Evolutionary conservation across 2,888 invertebrate genomes (phyloP), one percentile per base, ranked within the genome.

Genomic region (Epinotia demarniana): DNA sequence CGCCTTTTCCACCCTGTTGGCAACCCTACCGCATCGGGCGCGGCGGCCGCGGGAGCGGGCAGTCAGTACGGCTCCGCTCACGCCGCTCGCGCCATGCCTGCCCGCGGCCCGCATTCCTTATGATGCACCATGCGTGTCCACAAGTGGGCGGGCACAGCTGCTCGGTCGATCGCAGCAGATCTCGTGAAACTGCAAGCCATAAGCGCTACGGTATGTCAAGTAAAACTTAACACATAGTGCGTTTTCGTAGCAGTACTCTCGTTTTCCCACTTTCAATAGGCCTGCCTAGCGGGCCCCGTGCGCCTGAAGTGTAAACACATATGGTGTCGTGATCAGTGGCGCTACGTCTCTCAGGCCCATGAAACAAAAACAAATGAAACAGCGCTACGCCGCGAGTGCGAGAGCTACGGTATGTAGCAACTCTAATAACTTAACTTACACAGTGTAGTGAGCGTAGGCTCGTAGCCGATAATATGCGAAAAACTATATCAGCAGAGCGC

Each of bases 141-240:
- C 93, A 92, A 92, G 92, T 93, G 93, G 92, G 91, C 89, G 92
- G 90, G 91, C 92, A 90, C 92, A 92, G 92, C 93, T 93, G 91
- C n/a, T 53, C 16, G 53, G 53, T 53, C 53, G 53, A 53, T 53
- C 53, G 13, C n/a, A n/a, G 53, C 53, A 92, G 92, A 84, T 53
- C 53, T 53, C n/a, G n/a, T 53, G 53, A 53, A 5, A 53, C 53
- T 53, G 53, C 53, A n/a, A 53, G 53, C 53, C 6, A n/a, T n/a
- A n/a, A 53, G 8, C 16, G 53, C 53, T 53, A 53, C 53, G 53
- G 53, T 53, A 53, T 53, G 53, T 53, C n/a, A 53, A n/a, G 53
- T n/a, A 16, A 53, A 16, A 49, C 49, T 53, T 53, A 53, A 53
- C 53, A 53, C 16, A 13, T n/a, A 53, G 53, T 53, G 49, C 49